Base-by-base conservation (phyloP, 2,797 vertebrate genomes). In the Hemibagrus guttatus region DNA sequence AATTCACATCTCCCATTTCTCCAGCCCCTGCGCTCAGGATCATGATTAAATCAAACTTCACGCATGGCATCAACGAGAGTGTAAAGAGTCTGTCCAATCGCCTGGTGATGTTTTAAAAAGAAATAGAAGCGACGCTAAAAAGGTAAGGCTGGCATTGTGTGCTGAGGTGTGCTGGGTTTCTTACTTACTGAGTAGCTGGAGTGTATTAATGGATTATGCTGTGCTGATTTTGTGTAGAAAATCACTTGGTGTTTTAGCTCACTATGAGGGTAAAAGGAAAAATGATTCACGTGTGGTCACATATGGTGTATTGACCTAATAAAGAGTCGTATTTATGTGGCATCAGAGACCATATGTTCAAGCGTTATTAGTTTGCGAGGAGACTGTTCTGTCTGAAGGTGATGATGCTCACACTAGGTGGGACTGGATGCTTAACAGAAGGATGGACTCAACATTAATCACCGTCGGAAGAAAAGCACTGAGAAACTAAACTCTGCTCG, bases 1-100 rank as follows among this genome's bases (percentile, higher is more conserved):
- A 85, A 90, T 90, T 91, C 81, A 84, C 54, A n/a, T 87, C 83
- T 87, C 54, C 66, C 31, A 13, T 66, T 87, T 61, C 28, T 46
- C 69, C 54, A 82, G 81, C 58, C 54, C 88, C 68, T 63, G 86
- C 63, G 6, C 31, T 4, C 76, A 83, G 63, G 64, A 87, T 75
- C 39, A 71, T 35, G 49, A 88, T 83, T 83, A 86, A 88, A 90
- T 84, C 83, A 83, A 82, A 31, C 84, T 54, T 81, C 72, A 71
- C 21, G 64, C 46, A 82, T 66, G 58, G 61, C 31, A 23, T 85
- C 4, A n/a, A 16, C 42, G 49, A 56, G 80, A 52, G 82, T 79
- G n/a, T 1, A 75, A 35, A 23, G 61, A 42, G 12, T 61, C 56
- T 80, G 7, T 42, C 14, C 59, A 23, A 79, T 42, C 76, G 31